phyloP scores from a whole-genome alignment of 2,797 vertebrate species.

The Percopsis omiscomaycus region DNA sequence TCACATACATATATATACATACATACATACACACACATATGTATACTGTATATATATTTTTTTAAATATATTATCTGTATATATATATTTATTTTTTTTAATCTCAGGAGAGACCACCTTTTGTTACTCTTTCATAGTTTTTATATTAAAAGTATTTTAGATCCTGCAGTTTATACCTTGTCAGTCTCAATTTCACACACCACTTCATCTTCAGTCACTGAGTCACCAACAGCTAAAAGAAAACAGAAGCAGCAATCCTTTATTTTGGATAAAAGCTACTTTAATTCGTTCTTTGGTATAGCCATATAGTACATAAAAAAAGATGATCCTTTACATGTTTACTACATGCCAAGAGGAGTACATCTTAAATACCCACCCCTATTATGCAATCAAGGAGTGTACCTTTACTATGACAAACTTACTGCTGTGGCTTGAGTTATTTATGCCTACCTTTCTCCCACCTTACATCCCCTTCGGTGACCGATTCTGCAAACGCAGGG shows the following conservation, averaged over 20 bases:
- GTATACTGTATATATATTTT: too few species aligned
- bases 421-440: not conserved
- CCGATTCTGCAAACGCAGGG: slow-evolving; percentile 93
- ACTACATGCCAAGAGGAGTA: too few species aligned
- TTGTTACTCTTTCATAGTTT: not conserved
- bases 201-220: slow-evolving; percentile 92
- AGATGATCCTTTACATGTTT: too few species aligned
- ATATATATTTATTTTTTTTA: too few species aligned
- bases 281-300: not conserved
- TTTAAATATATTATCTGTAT: too few species aligned
- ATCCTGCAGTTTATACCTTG: slow-evolving; percentile 76
- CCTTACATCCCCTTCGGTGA: slow-evolving; percentile 97
- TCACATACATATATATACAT: too few species aligned
- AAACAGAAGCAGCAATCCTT: slow-evolving; percentile 4
- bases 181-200: slow-evolving; percentile 98
- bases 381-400: not conserved
- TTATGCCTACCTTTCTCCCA: slow-evolving; percentile 91
- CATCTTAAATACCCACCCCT: not conserved
- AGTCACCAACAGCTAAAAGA: slow-evolving; percentile 88
- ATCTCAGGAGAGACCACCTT: not conserved
- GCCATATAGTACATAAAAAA: not conserved
- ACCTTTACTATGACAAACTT: not conserved
- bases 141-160: not conserved
- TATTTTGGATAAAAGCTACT: not conserved
- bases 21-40: too few species aligned